Evolutionary conservation across 2,113 vertebrate species (phyloP), one percentile per base, ranked within the genome.

Genomic region (Globicephala melas): DNA sequence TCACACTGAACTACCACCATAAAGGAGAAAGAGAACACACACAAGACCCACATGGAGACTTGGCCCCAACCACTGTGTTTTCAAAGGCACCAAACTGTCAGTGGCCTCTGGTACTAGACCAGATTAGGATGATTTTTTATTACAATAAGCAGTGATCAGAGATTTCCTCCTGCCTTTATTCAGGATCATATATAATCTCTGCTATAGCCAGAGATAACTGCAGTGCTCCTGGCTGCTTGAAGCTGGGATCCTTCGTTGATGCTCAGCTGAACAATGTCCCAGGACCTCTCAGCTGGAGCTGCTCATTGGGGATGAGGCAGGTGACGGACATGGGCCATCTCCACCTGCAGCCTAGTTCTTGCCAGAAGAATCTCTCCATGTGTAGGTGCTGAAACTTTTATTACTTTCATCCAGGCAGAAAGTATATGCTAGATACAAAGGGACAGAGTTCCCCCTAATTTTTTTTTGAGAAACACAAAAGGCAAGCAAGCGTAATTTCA

Each of bases 401-500:
- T 68, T 92, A 55, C 44, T 77, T 94, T 70, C 44, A 77, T 71
- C 12, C 36, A 38, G 38, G 63, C n/a, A 94, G 70, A 87, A 92
- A 60, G 87, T 21, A 41, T 41, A 13, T 1, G 28, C 13, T 41
- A 83, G 73, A 73, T n/a, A 71, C 31, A 13, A 1, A 82, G 26
- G 5, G 25, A 3, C 44, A 68, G 21, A 44, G 47, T n/a, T 58
- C 67, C 12, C 13, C 76, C 26, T 36, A 41, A 41, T 2, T 25
- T 67, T 47, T 28, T 77, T 82, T 73, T n/a, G 38, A 97, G 67
- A 95, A 88, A 84, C 41, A 85, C 31, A 79, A 83, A 70, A 76
- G 62, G 15, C 17, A 96, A 91, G 55, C 70, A 85, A 86, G 31
- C 14, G 53, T 86, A 62, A 10, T 47, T 91, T 94, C 63, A 80